Evolutionary conservation across 2,888 invertebrate genomes (phyloP), one percentile per base, ranked within the genome.

Genomic region (Callyntrura guangdongensis): DNA sequence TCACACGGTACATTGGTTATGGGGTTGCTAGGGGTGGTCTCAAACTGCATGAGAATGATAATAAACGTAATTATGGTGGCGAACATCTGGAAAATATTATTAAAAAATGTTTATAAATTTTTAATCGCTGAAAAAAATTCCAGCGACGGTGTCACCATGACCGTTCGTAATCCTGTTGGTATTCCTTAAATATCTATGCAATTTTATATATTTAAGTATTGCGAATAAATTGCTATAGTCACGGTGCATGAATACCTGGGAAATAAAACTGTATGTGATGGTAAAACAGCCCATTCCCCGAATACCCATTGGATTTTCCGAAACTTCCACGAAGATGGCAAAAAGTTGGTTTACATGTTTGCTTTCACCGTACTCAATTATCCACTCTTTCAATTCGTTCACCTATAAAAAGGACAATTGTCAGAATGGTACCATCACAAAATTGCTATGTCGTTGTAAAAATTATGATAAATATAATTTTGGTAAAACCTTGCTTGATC

Each of bases 281-380:
- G 90, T 90, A 12, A 90, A 90, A 27, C 90, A 90, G 5, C 86
- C 86, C 22, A 90, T 45, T 6, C 90, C 90, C 5, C 64, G 81
- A 1, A 90, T 20, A 9, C 90, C 90, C 69, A 90, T 81, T 59
- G 90, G 90, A 36, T 86, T 90, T n/a, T 86, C 27, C 6, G 86
- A 86, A 1, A 90, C 11, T 22, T 90, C 90, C 22, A 90, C 90
- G 72, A 90, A 90, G 22, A 86, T 90, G 12, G 90, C 86, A 90
- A 90, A 90, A 1, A 90, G 27, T 25, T 89, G 74, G 27, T 64
- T 77, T 27, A 74, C 89, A 45, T 85, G 64, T 2, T 69, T 59
- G 0, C 61, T 82, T n/a, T 86, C 86, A 1, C 86, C 90, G n/a
- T 86, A 27, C 56, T 90, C 86, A 82, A 90, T 86, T 27, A 90